A percentile compares a stretch with the other conserved stretches of the same genome.
These are phyloP conservation scores for Calephelis perditalis DNA, from an alignment of 2,888 invertebrate genomes.

Conservation along the genomic window DNA sequence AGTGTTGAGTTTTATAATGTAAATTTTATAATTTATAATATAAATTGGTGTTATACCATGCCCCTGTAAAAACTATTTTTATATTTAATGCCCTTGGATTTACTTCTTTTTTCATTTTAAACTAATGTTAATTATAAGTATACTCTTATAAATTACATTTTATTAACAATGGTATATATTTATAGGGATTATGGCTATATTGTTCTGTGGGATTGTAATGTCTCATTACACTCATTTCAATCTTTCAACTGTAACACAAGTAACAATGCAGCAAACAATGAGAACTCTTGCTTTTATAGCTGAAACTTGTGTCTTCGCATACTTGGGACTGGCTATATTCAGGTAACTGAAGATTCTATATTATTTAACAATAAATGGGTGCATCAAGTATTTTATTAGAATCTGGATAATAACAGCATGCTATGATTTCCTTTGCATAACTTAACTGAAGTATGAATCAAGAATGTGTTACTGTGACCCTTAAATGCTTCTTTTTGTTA, in stretches of 20 bases:
- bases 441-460: too few species aligned
- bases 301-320: slow-evolving; percentile 99
- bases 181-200: slow-evolving; percentile 98
- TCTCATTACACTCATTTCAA: slow-evolving; percentile 99
- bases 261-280: slow-evolving; percentile 99
- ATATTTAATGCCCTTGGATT: background rate
- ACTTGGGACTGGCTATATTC: slow-evolving; percentile 92
- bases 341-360: slow-evolving; percentile 43
- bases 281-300: slow-evolving; percentile 97
- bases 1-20: too few species aligned
- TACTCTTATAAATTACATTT: slow-evolving; percentile 8
- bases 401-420: too few species aligned
- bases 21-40: too few species aligned
- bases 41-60: too few species aligned
- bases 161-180: slow-evolving; percentile 31
- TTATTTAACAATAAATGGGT: too few species aligned
- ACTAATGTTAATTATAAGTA: slow-evolving; percentile 10
- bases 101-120: too few species aligned
- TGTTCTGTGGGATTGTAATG: slow-evolving; percentile 99
- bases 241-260: slow-evolving; percentile 97
- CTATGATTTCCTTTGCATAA: too few species aligned
- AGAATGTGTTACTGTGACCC: too few species aligned
- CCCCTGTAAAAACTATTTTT: background rate
- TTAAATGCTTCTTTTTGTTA: too few species aligned
- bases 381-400: too few species aligned